Base-by-base conservation (phyloP, 1,140 invertebrate species). In the Papilio polyxenes region DNA sequence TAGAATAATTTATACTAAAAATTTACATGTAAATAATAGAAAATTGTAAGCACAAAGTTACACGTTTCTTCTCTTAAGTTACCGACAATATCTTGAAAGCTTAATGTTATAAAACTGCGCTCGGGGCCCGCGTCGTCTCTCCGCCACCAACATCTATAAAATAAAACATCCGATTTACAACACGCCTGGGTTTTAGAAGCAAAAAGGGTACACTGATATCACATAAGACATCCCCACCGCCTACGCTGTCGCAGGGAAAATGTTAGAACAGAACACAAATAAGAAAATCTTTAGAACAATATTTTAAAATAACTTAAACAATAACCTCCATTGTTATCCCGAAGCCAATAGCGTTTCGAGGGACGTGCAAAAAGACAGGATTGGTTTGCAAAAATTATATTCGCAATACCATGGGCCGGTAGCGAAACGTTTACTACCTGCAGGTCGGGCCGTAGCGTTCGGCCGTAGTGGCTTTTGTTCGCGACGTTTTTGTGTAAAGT, bases 331-430 rank as follows among this genome's bases (percentile, higher is more conserved):
- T 93, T 93, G 91, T 93, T 82, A 81, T 81, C 75, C 51, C 80
- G 82, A 82, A 85, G 51, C 92, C 92, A 94, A 94, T 94, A 87
- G 85, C 82, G 83, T 82, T 11, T 81, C 86, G 44, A 82, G 74
- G 83, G 81, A 84, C 76, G 82, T 86, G 89, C 86, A 82, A 89
- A 89, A 89, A 87, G 79, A 86, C 83, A 85, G 86, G 88, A 94
- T 94, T 94, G 93, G 93, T 87, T 93, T 93, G 92, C 92, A 90
- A 94, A 94, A 93, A 93, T 92, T 82, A 91, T 94, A 88, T 94
- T 92, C 82, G 92, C 92, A 90, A 92, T 88, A 83, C 81, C 81
- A 76, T 81, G 83, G 78, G 86, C 89, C 89, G 87, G 92, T 93
- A 93, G 90, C 90, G 81, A 86, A 82, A 82, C 83, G 75, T 90